Evolutionary conservation across 2,888 invertebrate species (phyloP).

Genomic region (Onchidella celtica): DNA sequence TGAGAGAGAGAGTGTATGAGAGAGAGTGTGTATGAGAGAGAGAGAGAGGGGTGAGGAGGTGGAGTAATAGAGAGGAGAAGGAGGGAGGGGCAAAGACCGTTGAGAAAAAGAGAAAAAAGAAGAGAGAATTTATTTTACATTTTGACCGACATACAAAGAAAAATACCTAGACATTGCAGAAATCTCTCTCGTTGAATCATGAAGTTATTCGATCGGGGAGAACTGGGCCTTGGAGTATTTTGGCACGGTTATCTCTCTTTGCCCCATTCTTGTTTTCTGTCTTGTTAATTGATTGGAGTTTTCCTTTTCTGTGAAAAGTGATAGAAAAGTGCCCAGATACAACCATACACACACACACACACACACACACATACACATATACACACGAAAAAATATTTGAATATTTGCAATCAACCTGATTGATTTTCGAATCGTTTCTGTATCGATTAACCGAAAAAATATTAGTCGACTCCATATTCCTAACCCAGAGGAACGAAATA

Average conservation of each 20-base stretch:
- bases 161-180: too few species aligned
- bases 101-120: constrained; percentile 6
- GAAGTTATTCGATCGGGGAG: too few species aligned
- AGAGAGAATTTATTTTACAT: neutral
- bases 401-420: neutral
- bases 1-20: neutral
- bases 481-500: too few species aligned
- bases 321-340: neutral
- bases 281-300: too few species aligned
- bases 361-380: constrained; percentile 5
- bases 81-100: neutral
- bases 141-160: neutral
- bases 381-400: neutral
- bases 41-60: neutral
- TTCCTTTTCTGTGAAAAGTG: too few species aligned
- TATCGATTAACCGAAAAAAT: too few species aligned
- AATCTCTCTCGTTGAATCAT: too few species aligned
- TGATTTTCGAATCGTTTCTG: too few species aligned
- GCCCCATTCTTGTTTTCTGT: too few species aligned
- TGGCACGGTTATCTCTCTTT: too few species aligned
- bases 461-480: too few species aligned
- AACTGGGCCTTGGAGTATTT: too few species aligned
- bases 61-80: neutral
- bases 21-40: neutral
- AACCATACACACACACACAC: constrained; percentile 2